phyloP scores from a whole-genome alignment of 2,113 vertebrate species.

The Hippocampus abdominalis region DNA sequence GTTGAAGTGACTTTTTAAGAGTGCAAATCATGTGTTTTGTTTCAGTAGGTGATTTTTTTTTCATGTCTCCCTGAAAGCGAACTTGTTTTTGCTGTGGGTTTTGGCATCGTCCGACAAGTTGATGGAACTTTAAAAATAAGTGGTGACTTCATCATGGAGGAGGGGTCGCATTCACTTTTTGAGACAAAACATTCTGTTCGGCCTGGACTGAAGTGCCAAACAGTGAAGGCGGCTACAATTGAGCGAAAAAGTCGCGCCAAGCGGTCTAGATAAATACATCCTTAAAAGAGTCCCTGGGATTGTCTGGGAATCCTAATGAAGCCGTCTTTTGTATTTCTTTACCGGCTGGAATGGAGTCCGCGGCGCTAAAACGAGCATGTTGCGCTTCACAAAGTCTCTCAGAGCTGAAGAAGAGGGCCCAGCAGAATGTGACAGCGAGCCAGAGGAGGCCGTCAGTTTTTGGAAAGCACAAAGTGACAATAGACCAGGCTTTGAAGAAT shows the following conservation, averaged over 20 bases:
- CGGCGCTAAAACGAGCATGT: conserved; percentile 59
- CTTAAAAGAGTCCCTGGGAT: conserved; percentile 43
- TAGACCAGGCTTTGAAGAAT: conserved; percentile 43
- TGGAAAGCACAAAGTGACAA: conserved; percentile 50
- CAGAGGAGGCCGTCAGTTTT: conserved; percentile 54
- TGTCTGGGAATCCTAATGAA: conserved; percentile 74
- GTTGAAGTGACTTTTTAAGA: too few species aligned
- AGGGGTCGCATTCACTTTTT: conserved; percentile 34
- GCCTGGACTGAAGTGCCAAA: conserved; percentile 36
- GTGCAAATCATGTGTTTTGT: too few species aligned
- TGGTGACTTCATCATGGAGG: conserved; percentile 28
- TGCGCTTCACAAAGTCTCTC: conserved; percentile 53
- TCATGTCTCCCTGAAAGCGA: background rate
- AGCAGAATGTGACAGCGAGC: conserved; percentile 48
- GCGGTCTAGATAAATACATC: conserved; percentile 60
- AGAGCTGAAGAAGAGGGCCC: conserved; percentile 48
- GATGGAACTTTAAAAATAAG: conserved; percentile 26
- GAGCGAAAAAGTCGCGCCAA: conserved; percentile 51
- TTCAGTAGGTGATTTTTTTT: background rate
- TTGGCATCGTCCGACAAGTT: background rate
- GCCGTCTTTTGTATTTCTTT: conserved; percentile 72
- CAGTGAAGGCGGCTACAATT: conserved; percentile 29
- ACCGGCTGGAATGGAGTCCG: conserved; percentile 57
- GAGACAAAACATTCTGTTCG: conserved; percentile 50
- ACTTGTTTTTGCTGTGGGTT: background rate